Percentiles rank a stretch among this genome's conserved stretches.
Conservation (phyloP, 2,113 vertebrate genomes). For the Carassius auratus region DNA sequence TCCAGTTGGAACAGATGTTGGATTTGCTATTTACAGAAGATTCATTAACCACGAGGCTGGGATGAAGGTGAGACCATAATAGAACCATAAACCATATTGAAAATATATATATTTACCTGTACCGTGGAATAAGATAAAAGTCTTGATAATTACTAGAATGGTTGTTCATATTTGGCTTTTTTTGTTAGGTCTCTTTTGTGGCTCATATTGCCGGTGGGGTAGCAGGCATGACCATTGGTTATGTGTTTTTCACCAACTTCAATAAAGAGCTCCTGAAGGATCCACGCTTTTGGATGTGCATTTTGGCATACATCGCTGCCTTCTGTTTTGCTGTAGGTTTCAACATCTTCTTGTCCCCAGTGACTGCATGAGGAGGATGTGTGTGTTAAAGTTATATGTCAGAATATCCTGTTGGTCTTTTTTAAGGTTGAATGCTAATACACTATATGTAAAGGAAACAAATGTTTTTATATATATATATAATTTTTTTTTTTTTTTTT, state of each 20-base stretch:
- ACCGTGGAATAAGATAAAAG: no score
- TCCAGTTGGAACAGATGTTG: constrained; percentile 82
- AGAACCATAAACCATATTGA: neutral
- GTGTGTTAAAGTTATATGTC: neutral
- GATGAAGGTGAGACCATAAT: constrained; percentile 61
- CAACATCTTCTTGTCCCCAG: constrained; percentile 86
- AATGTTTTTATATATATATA: neutral
- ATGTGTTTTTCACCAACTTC: constrained; percentile 88
- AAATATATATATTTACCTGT: neutral
- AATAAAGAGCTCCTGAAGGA: constrained; percentile 83
- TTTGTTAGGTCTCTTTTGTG: constrained; percentile 86
- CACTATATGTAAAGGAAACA: neutral
- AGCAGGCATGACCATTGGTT: constrained; percentile 91
- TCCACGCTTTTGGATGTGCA: constrained; percentile 86
- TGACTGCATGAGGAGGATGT: constrained; percentile 24
- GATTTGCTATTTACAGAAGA: constrained; percentile 89
- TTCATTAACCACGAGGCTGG: constrained; percentile 71
- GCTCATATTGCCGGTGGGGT: constrained; percentile 87
- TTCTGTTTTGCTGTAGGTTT: constrained; percentile 84
- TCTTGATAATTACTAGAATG: neutral
- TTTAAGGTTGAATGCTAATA: neutral
- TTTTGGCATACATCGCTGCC: constrained; percentile 77
- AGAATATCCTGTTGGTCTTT: neutral
- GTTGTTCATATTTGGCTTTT: neutral
- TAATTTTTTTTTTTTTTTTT: no score